These are phyloP conservation scores for Gambusia affinis DNA, from an alignment of 2,113 vertebrate genomes.

Conservation along the genomic window DNA sequence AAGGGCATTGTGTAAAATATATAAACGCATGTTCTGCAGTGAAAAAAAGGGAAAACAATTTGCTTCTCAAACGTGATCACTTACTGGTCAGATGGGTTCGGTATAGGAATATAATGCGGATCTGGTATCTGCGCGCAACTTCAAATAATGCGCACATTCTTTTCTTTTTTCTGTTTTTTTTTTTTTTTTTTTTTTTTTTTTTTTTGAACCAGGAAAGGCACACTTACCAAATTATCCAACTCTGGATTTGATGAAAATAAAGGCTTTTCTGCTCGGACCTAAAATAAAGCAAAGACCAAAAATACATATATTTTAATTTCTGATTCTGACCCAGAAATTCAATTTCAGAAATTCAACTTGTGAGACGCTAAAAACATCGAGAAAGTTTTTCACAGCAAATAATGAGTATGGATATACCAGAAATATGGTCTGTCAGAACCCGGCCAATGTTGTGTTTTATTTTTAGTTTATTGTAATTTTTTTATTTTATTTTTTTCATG, in stretches of 20 bases:
- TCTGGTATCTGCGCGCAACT: conserved; percentile 50
- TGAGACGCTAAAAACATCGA: background rate
- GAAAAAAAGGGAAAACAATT: background rate
- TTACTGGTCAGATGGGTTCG: conserved; percentile 52
- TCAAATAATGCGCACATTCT: conserved; percentile 53
- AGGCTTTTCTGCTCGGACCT: conserved; percentile 99
- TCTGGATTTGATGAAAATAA: conserved; percentile 99
- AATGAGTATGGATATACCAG: background rate
- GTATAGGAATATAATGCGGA: conserved; percentile 36
- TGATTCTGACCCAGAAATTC: conserved; percentile 2
- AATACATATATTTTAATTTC: background rate
- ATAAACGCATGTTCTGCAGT: background rate
- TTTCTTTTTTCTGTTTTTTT: too few relatives aligned
- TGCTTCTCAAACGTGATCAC: conserved; percentile 25
- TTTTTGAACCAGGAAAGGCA: conserved; percentile 9
- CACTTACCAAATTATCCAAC: conserved; percentile 99
- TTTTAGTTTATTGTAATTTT: background rate
- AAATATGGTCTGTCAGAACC: conserved; percentile 19
- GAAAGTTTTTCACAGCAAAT: conserved; percentile 10
- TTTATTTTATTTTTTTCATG: background rate
- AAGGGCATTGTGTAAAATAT: background rate
- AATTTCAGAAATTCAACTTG: background rate
- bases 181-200: too few relatives aligned
- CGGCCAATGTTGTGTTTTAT: conserved; percentile 12
- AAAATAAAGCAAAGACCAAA: conserved; percentile 64